phyloP scores from a whole-genome alignment of 1,140 invertebrate species.

The Leptinotarsa undecemlineata region DNA sequence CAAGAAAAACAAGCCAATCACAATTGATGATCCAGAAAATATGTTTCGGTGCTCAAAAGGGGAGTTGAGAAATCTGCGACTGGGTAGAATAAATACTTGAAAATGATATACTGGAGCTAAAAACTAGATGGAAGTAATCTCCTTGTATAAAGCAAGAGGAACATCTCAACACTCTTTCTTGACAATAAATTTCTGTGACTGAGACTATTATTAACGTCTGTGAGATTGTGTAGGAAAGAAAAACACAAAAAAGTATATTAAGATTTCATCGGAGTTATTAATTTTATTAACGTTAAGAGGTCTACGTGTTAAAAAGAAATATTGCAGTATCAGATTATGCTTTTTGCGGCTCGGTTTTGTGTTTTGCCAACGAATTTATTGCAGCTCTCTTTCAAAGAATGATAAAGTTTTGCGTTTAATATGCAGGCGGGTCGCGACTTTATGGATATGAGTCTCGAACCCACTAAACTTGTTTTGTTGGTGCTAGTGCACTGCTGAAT shows the following conservation, averaged over 20 bases:
- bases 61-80: too few species aligned
- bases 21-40: too few species aligned
- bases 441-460: slow-evolving; percentile 15
- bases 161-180: too few species aligned
- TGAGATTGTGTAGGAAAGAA: slow-evolving; percentile 1
- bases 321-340: slow-evolving; percentile 29
- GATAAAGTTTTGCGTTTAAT: slow-evolving; percentile 25
- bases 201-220: not conserved
- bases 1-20: too few species aligned
- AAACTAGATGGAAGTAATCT: too few species aligned
- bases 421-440: slow-evolving; percentile 9
- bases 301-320: slow-evolving; percentile 29
- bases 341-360: slow-evolving; percentile 22
- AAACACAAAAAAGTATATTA: slow-evolving; percentile 21
- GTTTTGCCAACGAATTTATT: slow-evolving; percentile 22
- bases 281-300: slow-evolving; percentile 28
- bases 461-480: slow-evolving; percentile 26
- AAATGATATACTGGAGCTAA: too few species aligned
- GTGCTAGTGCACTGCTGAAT: not conserved
- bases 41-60: too few species aligned
- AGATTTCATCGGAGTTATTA: slow-evolving; percentile 29
- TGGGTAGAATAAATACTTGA: too few species aligned
- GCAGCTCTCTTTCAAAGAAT: slow-evolving; percentile 19
- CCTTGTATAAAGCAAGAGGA: too few species aligned
- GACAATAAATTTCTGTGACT: not conserved